Percentiles rank a stretch among this genome's conserved stretches.
phyloP scores from a whole-genome alignment of 2,888 invertebrate species.

The Drosophila gaucha region DNA sequence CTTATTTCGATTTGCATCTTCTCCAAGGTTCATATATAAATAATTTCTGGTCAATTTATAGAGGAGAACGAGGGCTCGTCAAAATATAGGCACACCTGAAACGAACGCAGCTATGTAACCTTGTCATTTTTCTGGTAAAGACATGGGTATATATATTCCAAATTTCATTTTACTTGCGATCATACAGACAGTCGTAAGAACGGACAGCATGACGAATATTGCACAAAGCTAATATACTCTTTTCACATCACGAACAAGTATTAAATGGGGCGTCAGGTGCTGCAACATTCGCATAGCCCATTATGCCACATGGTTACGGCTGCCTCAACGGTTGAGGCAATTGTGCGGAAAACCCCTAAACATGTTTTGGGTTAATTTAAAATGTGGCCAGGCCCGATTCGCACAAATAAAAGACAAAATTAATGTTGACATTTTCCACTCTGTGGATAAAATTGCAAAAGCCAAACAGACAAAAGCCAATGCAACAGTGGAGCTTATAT shows the following conservation, averaged over 20 bases:
- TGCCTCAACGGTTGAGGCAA: conserved; percentile 71
- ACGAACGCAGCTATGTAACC: no score
- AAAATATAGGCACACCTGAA: no score
- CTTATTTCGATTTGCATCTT: no score
- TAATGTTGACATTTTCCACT: conserved; percentile 82
- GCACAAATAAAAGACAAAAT: conserved; percentile 82
- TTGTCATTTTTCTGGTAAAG: no score
- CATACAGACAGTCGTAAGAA: no score
- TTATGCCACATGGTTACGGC: conserved; percentile 55
- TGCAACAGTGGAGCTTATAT: conserved; percentile 46
- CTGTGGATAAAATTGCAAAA: conserved; percentile 76
- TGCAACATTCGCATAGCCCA: conserved; percentile 52
- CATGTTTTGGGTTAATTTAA: conserved; percentile 83
- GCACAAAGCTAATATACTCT: not conserved
- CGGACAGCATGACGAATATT: no score
- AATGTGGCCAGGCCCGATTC: conserved; percentile 79
- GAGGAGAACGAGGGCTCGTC: no score
- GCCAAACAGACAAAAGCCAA: conserved; percentile 64
- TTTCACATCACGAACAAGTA: not conserved
- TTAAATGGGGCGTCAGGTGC: conserved; percentile 62
- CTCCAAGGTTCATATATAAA: no score
- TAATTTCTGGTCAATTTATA: no score
- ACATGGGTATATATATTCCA: not conserved
- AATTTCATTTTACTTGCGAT: no score
- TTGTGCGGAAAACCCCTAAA: conserved; percentile 83